Conservation (phyloP, 2,797 vertebrate species). For the Onychomys leucogaster region DNA sequence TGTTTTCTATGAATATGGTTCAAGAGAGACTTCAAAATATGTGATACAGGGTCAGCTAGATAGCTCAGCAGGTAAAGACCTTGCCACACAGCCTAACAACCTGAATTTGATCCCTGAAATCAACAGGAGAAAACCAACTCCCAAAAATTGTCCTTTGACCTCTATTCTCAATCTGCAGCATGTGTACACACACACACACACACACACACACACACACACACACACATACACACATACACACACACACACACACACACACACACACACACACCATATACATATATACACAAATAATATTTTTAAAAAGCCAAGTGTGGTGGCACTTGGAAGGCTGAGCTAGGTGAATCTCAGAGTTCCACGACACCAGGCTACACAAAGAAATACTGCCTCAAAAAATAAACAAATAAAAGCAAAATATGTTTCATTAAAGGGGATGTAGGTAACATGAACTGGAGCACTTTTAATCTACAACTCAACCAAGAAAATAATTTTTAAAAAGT, state of each 20-base stretch:
- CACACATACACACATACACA: not conserved
- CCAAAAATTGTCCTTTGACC: not conserved
- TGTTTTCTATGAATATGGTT: not conserved
- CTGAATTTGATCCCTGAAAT: not conserved
- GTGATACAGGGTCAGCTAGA: not conserved
- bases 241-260: too few species aligned
- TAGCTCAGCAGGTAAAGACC: not conserved
- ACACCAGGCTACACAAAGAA: not conserved
- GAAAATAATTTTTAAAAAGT: not conserved
- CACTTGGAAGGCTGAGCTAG: not conserved
- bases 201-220: not conserved
- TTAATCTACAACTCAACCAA: not conserved
- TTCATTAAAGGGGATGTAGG: not conserved
- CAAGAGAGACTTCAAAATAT: slow-evolving; percentile 22
- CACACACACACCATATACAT: not conserved
- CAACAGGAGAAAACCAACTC: not conserved
- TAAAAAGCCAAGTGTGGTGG: not conserved
- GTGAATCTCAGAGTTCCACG: not conserved
- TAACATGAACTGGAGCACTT: not conserved
- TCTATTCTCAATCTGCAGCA: not conserved
- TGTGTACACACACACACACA: too few species aligned
- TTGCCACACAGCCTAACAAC: not conserved
- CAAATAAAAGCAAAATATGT: not conserved
- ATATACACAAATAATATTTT: not conserved
- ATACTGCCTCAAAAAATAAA: not conserved